Evolutionary conservation across 2,113 vertebrate species (phyloP).

Genomic region (Microtus ochrogaster): DNA sequence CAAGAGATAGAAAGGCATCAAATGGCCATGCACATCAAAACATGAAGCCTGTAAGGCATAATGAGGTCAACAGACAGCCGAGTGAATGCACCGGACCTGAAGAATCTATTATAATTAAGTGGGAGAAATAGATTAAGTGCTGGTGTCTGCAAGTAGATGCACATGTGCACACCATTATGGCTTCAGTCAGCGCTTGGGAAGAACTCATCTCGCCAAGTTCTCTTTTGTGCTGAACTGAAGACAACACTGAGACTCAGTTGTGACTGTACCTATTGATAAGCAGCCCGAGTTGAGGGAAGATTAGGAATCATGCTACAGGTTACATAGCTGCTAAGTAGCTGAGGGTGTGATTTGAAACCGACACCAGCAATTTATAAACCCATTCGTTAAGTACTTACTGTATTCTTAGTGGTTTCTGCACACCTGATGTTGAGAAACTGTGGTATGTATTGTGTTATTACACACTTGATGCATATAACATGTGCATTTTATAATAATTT

Average conservation of each 20-base stretch:
- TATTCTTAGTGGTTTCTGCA: background rate
- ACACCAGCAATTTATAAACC: background rate
- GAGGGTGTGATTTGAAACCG: background rate
- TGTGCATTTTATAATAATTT: background rate
- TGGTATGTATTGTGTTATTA: background rate
- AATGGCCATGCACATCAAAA: background rate
- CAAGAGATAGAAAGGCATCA: background rate
- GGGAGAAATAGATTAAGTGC: background rate
- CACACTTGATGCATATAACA: background rate
- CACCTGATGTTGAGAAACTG: background rate
- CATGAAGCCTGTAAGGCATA: background rate
- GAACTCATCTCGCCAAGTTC: background rate
- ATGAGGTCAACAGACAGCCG: background rate
- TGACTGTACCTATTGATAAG: background rate
- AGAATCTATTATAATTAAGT: background rate
- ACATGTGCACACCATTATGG: background rate
- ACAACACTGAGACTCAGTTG: background rate
- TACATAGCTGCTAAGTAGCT: background rate
- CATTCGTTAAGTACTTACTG: background rate
- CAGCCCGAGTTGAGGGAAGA: background rate
- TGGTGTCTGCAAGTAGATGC: background rate
- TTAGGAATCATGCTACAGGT: background rate
- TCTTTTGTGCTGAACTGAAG: background rate
- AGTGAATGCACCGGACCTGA: background rate
- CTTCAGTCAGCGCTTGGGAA: background rate